Base-by-base conservation (phyloP, 1,140 invertebrate genomes). In the Halictus rubicundus region DNA sequence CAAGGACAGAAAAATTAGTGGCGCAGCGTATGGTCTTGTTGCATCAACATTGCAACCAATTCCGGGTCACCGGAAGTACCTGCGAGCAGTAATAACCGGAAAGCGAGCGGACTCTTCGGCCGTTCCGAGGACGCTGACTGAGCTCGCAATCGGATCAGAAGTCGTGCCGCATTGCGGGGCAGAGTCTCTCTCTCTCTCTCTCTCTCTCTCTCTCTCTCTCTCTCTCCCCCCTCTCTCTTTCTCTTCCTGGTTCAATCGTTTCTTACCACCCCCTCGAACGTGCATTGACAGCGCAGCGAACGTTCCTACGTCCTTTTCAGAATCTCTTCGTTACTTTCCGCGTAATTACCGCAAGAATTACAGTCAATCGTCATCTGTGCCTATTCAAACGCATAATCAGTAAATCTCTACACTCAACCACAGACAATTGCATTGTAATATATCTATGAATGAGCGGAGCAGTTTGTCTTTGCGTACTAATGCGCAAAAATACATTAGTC, bases 121-220 rank as follows among this genome's bases (percentile, higher is more conserved):
- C 73, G 74, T 64, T 57, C 61, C 81, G 68, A 72, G 27, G 68
- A 78, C 72, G 81, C 81, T 87, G 81, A 87, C 78, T 87, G 78
- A 54, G 68, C 75, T 87, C 23, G 68, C 82, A 84, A 87, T 87
- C 82, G 78, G 85, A 87, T 87, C 75, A 81, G 81, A 76, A 87
- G 57, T 42, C 42, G 37, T 87, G 78, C 83, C 86, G 85, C 86
- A 87, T 85, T 87, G 85, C 86, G 74, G 86, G 84, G 74, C 68
- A 63, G 71, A 81, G 59, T 63, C 60, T 71, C 66, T 84, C 70
- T 75, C 49, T 71, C 61, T 46, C n/a, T 25, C 49, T 46, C 65
- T 59, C 63, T 65, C 54, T 59, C 60, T 70, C 66, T 84, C 71
- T 75, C 39, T 72, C 63, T 39, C 21, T 23, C 49, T 46, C 66